Conservation (phyloP, 2,113 vertebrate genomes). For the Corvus hawaiiensis region DNA sequence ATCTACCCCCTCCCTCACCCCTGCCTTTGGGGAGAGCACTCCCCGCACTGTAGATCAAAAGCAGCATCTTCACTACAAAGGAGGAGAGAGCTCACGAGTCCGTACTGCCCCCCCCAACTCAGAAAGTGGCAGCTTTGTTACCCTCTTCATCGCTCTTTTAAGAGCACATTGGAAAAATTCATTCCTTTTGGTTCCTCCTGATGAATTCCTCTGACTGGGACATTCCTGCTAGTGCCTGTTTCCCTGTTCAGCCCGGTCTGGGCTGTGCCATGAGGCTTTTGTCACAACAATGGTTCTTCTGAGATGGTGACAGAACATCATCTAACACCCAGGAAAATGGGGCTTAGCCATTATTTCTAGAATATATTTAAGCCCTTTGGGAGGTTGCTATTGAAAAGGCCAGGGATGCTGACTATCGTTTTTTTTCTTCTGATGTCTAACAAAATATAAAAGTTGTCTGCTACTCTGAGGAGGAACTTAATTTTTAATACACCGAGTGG, state of each 20-base stretch:
- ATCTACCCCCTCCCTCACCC: not conserved
- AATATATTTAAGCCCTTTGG: slow-evolving; percentile 54
- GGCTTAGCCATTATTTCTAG: slow-evolving; percentile 54
- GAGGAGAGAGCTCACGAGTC: not conserved
- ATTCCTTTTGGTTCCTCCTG: not conserved
- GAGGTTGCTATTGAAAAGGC: slow-evolving; percentile 62
- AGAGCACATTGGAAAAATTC: slow-evolving; percentile 12
- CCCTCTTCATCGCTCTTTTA: not conserved
- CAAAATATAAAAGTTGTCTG: slow-evolving; percentile 25
- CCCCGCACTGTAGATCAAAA: not conserved
- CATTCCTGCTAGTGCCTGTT: slow-evolving; percentile 51
- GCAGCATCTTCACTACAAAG: not conserved
- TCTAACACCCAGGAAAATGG: slow-evolving; percentile 55
- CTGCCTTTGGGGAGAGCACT: slow-evolving; percentile 22
- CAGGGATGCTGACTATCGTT: not conserved
- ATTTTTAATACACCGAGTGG: not conserved
- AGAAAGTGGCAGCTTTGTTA: not conserved
- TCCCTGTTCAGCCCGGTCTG: not conserved
- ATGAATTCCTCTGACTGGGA: slow-evolving; percentile 44
- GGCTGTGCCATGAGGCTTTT: slow-evolving; percentile 55
- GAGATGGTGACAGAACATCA: slow-evolving; percentile 59
- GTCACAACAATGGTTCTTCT: slow-evolving; percentile 51
- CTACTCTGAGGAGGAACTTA: not conserved
- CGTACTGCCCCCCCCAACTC: rapidly evolving
- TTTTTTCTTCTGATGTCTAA: slow-evolving; percentile 31